These are phyloP conservation scores for Aphelenchoides besseyi DNA, from an alignment of 1,140 invertebrate species.

Conservation along the genomic window DNA sequence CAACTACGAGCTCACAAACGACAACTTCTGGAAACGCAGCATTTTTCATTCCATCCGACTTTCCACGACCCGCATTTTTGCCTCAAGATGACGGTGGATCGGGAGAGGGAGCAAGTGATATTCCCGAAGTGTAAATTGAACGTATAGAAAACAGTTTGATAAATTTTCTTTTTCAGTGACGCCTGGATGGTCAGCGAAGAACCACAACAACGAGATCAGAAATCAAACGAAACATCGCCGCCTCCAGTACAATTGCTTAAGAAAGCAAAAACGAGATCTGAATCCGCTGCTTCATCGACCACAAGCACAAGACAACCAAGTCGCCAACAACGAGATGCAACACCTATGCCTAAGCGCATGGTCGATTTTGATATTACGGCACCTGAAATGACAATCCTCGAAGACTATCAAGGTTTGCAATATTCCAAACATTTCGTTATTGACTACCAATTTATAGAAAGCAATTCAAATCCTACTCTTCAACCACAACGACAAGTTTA, in stretches of 20 bases:
- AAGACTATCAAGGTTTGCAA: conserved; percentile 49
- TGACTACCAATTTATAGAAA: too few species aligned
- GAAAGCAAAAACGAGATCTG: too few species aligned
- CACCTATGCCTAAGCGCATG: conserved; percentile 18
- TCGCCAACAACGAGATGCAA: conserved; percentile 24
- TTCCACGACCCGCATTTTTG: conserved; percentile 33
- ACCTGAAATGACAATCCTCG: conserved; percentile 57
- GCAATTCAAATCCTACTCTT: not conserved
- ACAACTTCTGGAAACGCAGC: conserved; percentile 1
- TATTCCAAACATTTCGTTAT: too few species aligned
- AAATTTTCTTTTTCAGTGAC: not conserved
- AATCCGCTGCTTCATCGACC: conserved; percentile 14
- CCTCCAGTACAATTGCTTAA: conserved; percentile 27
- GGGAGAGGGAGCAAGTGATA: conserved; percentile 16
- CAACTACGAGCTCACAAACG: conserved; percentile 4
- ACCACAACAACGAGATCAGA: conserved; percentile 9
- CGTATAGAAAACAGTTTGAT: conserved; percentile 6
- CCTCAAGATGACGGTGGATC: conserved; percentile 27
- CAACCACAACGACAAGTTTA: conserved; percentile 5
- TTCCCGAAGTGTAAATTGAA: conserved; percentile 25
- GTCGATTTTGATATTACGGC: conserved; percentile 59
- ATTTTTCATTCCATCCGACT: conserved; percentile 31
- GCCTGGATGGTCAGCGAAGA: conserved; percentile 15
- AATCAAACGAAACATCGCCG: conserved; percentile 17
- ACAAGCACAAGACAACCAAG: conserved; percentile 7